A percentile compares a stretch with the other conserved stretches of the same genome.
Conservation (phyloP, 30 jellyfish, hydroid and myxozoan genomes). For the Cassiopea xamachana region DNA sequence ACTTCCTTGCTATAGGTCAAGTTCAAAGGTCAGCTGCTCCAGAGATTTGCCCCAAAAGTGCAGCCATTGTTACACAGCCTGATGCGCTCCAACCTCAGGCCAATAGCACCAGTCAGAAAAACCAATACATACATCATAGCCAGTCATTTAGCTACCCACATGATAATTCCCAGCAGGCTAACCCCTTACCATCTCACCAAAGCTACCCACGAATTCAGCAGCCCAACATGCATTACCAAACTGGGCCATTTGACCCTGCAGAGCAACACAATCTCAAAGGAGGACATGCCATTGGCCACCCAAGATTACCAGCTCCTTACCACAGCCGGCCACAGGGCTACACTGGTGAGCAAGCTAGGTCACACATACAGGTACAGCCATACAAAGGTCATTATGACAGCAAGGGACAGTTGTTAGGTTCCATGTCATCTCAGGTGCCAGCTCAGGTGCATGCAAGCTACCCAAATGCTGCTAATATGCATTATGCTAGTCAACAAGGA, state of each 20-base stretch:
- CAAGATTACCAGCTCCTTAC: constrained; percentile 5
- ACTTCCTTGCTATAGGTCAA: not conserved
- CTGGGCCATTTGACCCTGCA: constrained; percentile 16
- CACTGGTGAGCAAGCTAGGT: constrained; percentile 12
- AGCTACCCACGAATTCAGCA: constrained; percentile 39
- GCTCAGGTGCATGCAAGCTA: constrained; percentile 10
- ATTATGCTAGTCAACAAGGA: not conserved
- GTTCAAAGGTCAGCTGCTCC: constrained; percentile 26
- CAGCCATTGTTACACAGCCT: constrained; percentile 5
- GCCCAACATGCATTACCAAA: constrained; percentile 13
- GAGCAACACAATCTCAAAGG: constrained; percentile 21
- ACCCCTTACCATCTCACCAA: constrained; percentile 22
- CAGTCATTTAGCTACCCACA: constrained; percentile 39
- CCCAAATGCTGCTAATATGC: not conserved
- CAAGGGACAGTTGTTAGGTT: constrained; percentile 26
- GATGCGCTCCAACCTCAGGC: constrained; percentile 16
- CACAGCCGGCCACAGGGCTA: constrained; percentile 27
- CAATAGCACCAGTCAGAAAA: not conserved
- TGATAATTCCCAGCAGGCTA: not conserved
- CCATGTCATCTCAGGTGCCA: not conserved
- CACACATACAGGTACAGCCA: constrained; percentile 23
- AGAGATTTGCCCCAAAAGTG: constrained; percentile 20
- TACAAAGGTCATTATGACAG: constrained; percentile 27
- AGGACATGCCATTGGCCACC: constrained; percentile 28
- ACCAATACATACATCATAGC: constrained; percentile 28